phyloP scores from a whole-genome alignment of 2,888 invertebrate genomes.

The Rambutsinella grinnellia region DNA sequence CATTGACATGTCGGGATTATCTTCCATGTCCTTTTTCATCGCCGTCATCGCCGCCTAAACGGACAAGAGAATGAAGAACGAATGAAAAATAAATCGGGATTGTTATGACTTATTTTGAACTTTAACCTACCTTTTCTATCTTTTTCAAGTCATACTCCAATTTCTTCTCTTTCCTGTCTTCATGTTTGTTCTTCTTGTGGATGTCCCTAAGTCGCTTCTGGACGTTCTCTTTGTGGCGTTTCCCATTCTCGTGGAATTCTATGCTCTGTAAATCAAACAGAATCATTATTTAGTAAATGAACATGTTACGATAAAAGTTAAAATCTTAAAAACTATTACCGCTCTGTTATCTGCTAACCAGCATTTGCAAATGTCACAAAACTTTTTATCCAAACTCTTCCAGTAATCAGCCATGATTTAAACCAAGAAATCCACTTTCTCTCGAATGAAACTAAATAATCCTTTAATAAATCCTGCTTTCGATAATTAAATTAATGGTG shows the following conservation, averaged over 20 bases:
- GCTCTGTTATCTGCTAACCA: conserved; percentile 99
- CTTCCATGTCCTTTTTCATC: conserved; percentile 86
- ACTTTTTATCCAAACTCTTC: conserved; percentile 96
- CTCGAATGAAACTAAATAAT: no score
- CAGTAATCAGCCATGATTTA: conserved; percentile 89
- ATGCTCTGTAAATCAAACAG: conserved; percentile 78
- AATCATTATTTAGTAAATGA: conserved; percentile 56
- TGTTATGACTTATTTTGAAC: neutral
- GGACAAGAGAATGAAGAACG: conserved; percentile 12
- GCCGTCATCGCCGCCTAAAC: conserved; percentile 85
- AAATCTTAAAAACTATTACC: conserved; percentile 68
- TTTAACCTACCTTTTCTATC: conserved; percentile 80
- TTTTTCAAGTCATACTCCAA: conserved; percentile 82
- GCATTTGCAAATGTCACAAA: conserved; percentile 97
- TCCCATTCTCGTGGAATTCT: conserved; percentile 94
- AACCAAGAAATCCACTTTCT: no score
- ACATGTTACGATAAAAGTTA: no score
- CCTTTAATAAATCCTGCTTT: no score
- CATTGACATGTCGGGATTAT: conserved; percentile 74
- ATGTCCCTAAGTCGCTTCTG: conserved; percentile 87
- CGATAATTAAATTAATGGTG: no score
- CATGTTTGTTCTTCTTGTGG: conserved; percentile 84
- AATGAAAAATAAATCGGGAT: conserved; percentile 33
- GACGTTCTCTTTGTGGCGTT: conserved; percentile 92
- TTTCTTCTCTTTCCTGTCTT: conserved; percentile 82